Conservation (phyloP, 1,140 invertebrate genomes). For the Meloidogyne floridensis region DNA sequence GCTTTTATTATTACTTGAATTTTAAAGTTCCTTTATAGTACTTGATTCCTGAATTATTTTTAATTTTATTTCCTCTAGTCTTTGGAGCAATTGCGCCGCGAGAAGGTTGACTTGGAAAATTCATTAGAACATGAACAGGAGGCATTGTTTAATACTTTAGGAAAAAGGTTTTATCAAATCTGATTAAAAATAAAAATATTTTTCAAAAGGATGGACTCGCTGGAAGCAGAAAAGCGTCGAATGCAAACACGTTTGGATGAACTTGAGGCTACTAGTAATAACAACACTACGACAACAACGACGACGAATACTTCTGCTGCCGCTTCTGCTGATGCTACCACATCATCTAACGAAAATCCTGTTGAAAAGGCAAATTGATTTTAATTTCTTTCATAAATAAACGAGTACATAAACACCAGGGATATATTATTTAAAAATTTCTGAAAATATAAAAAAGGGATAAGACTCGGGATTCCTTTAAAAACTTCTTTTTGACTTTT, state of each 20-base stretch:
- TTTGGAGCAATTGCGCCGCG: slow-evolving; percentile 41
- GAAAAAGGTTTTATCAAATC: slow-evolving; percentile 29
- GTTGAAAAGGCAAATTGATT: neutral
- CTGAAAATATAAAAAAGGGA: neutral
- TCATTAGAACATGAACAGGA: slow-evolving; percentile 45
- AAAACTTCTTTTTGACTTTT: neutral
- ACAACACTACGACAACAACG: neutral
- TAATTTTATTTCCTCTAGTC: slow-evolving; percentile 32
- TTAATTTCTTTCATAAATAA: neutral
- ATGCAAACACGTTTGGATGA: slow-evolving; percentile 40
- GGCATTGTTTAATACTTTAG: slow-evolving; percentile 41
- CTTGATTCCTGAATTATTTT: neutral
- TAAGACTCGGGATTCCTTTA: neutral
- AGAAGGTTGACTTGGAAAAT: slow-evolving; percentile 44
- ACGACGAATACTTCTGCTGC: neutral
- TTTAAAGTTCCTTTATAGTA: too few relatives aligned
- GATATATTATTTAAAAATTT: neutral
- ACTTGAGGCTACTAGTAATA: slow-evolving; percentile 4
- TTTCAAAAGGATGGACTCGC: slow-evolving; percentile 30
- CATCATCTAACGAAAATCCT: neutral
- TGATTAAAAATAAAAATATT: neutral
- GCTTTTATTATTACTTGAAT: too few relatives aligned
- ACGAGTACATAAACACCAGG: slow-evolving; percentile 6
- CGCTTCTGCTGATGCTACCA: too few relatives aligned
- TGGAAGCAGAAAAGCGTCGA: slow-evolving; percentile 46